Evolutionary conservation across 2,797 vertebrate species (phyloP).

Genomic region (Enteromius treurensis): DNA sequence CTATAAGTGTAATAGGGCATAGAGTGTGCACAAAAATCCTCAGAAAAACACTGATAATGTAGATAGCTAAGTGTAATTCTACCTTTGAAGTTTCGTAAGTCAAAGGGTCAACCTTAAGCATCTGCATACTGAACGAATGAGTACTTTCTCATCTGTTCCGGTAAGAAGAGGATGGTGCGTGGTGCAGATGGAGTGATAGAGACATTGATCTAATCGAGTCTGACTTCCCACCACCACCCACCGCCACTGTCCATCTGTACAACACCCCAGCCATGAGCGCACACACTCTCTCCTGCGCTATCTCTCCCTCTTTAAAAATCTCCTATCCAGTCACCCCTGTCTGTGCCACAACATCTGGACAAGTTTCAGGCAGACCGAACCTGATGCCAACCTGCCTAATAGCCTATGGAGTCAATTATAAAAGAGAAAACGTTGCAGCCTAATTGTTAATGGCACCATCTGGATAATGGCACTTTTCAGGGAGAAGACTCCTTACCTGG

Average conservation of each 20-base stretch:
- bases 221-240: constrained; percentile 78
- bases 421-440: constrained; percentile 82
- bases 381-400: constrained; percentile 86
- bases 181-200: constrained; percentile 75
- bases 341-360: constrained; percentile 81
- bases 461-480: constrained; percentile 83
- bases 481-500: constrained; percentile 82
- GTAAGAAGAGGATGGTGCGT: constrained; percentile 46
- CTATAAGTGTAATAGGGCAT: neutral
- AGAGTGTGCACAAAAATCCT: neutral
- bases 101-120: constrained; percentile 43
- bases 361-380: constrained; percentile 76
- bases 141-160: constrained; percentile 34
- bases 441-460: constrained; percentile 85
- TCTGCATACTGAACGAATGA: constrained; percentile 36
- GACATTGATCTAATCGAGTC: constrained; percentile 83
- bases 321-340: constrained; percentile 62
- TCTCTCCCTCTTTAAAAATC: constrained; percentile 46
- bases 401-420: constrained; percentile 88
- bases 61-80: neutral
- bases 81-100: constrained; percentile 25
- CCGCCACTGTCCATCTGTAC: constrained; percentile 77
- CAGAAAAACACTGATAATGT: neutral
- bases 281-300: constrained; percentile 61
- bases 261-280: constrained; percentile 71